Conservation (phyloP, 1,140 invertebrate species). For the Euborellia annulipes region DNA sequence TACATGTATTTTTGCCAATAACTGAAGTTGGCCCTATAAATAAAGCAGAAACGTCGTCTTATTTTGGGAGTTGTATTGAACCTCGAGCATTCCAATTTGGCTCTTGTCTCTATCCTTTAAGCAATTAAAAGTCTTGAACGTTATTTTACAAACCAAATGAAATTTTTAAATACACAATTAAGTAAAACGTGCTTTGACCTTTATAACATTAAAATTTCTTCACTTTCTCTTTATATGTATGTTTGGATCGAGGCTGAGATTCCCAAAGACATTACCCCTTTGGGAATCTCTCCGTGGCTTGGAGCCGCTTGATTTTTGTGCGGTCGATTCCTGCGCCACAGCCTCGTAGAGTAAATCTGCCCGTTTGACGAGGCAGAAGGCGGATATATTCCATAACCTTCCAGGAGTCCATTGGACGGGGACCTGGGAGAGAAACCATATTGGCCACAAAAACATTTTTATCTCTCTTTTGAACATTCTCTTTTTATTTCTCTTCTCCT, state of each 20-base stretch:
- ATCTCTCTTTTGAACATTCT: conserved; percentile 22
- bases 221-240: neutral
- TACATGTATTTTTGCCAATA: too few relatives aligned
- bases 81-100: too few relatives aligned
- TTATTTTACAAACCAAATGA: conserved; percentile 92
- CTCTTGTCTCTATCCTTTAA: too few relatives aligned
- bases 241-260: neutral
- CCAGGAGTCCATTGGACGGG: conserved; percentile 45
- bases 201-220: conserved; percentile 85
- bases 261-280: conserved; percentile 1
- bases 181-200: conserved; percentile 93
- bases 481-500: too few relatives aligned
- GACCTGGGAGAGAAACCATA: conserved; percentile 53
- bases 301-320: conserved; percentile 9
- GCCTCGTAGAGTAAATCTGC: conserved; percentile 39
- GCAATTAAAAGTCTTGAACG: conserved; percentile 91
- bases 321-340: conserved; percentile 23
- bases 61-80: too few relatives aligned
- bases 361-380: conserved; percentile 32
- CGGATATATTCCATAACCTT: conserved; percentile 52
- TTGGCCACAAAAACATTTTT: conserved; percentile 32
- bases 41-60: too few relatives aligned
- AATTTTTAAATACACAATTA: conserved; percentile 95
- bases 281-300: conserved; percentile 2
- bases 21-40: too few relatives aligned